Percentiles rank a stretch among this genome's conserved stretches.
These are phyloP conservation scores for Corydoras maculifer DNA, from an alignment of 2,113 vertebrate species.

Conservation along the genomic window DNA sequence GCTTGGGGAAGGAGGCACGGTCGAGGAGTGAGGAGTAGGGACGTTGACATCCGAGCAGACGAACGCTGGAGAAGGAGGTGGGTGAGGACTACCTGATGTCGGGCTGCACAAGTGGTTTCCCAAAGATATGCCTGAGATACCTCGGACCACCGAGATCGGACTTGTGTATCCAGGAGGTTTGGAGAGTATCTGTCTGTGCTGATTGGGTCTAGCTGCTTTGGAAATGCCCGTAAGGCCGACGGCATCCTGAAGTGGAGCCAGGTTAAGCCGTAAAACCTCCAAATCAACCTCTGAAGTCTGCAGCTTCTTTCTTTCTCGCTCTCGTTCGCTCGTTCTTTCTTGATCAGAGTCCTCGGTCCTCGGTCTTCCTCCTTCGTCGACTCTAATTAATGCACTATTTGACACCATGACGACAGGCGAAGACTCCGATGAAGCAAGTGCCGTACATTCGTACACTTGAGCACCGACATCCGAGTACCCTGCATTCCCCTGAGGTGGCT, in stretches of 20 bases:
- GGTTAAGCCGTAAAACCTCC: slow-evolving; percentile 62
- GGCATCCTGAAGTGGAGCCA: slow-evolving; percentile 44
- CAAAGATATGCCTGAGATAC: slow-evolving; percentile 46
- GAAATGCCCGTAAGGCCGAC: slow-evolving; percentile 24
- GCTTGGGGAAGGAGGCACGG: slow-evolving; percentile 46
- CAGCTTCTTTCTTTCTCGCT: slow-evolving; percentile 50
- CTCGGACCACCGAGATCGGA: slow-evolving; percentile 53
- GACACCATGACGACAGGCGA: slow-evolving; percentile 35
- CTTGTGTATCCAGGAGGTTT: slow-evolving; percentile 55
- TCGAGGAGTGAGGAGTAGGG: slow-evolving; percentile 32
- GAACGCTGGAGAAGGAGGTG: slow-evolving; percentile 27
- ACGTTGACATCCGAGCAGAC: slow-evolving; percentile 29
- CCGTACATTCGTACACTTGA: slow-evolving; percentile 49
- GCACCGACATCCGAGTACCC: slow-evolving; percentile 47
- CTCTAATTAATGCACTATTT: slow-evolving; percentile 29
- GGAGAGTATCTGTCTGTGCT: slow-evolving; percentile 58
- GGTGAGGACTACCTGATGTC: slow-evolving; percentile 29
- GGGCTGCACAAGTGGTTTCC: slow-evolving; percentile 17
- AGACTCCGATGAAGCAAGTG: slow-evolving; percentile 50
- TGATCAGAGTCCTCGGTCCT: slow-evolving; percentile 40
- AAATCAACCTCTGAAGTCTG: slow-evolving; percentile 64
- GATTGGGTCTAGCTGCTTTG: slow-evolving; percentile 38
- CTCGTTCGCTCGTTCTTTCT: slow-evolving; percentile 39
- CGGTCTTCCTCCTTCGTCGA: slow-evolving; percentile 26
- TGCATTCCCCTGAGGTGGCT: slow-evolving; percentile 34